phyloP scores from a whole-genome alignment of 2,888 invertebrate genomes.

The Oxystoma pomonae region DNA sequence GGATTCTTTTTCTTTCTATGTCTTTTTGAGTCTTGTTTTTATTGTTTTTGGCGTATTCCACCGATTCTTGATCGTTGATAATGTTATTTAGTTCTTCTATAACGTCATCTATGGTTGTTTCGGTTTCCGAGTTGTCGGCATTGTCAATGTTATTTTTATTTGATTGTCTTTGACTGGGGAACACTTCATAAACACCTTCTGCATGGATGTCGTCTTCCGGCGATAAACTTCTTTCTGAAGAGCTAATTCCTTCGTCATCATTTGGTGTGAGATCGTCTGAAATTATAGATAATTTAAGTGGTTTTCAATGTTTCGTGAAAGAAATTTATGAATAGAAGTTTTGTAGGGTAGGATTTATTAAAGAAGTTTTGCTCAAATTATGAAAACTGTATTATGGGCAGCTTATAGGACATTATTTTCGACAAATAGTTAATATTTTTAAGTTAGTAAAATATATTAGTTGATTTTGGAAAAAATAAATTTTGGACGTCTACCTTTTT shows the following conservation, averaged over 20 bases:
- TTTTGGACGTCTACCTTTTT: too few species aligned
- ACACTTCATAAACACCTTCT: slow-evolving; percentile 60
- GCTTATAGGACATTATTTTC: slow-evolving; percentile 8
- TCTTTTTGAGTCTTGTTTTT: slow-evolving; percentile 40
- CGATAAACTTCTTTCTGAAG: slow-evolving; percentile 74
- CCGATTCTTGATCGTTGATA: slow-evolving; percentile 78
- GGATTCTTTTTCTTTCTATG: slow-evolving; percentile 35
- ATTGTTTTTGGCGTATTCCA: slow-evolving; percentile 48
- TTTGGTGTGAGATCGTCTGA: slow-evolving; percentile 69
- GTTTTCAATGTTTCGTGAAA: too few species aligned
- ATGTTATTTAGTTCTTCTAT: slow-evolving; percentile 82
- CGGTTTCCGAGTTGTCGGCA: slow-evolving; percentile 65
- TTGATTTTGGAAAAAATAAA: too few species aligned
- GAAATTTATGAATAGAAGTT: too few species aligned
- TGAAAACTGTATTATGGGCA: not conserved
- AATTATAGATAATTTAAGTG: too few species aligned
- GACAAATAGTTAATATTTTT: too few species aligned
- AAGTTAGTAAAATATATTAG: too few species aligned
- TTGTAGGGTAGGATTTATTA: too few species aligned
- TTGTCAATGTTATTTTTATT: slow-evolving; percentile 40
- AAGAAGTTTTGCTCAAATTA: too few species aligned
- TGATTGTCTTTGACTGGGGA: slow-evolving; percentile 30
- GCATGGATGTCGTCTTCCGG: slow-evolving; percentile 63
- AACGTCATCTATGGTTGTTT: slow-evolving; percentile 83
- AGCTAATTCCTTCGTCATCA: slow-evolving; percentile 86